A percentile compares a stretch with the other conserved stretches of the same genome.
phyloP scores from a whole-genome alignment of 1,140 invertebrate genomes.

The Drosophila sechellia region DNA sequence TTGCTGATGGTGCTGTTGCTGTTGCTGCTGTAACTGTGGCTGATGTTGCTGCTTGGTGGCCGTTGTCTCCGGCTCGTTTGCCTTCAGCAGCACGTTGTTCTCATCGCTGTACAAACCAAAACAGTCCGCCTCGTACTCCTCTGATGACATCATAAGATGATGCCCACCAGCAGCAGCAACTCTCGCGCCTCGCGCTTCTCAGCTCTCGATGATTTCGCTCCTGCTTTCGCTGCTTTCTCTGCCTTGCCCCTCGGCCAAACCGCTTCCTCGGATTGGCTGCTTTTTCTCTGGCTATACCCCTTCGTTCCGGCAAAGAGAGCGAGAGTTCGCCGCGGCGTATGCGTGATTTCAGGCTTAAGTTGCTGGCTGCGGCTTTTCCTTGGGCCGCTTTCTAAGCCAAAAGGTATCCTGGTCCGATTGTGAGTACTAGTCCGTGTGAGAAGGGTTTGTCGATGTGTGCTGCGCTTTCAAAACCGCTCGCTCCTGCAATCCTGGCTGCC shows the following conservation, averaged over 20 bases:
- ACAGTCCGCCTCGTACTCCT: slow-evolving; percentile 94
- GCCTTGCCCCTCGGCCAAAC: neutral
- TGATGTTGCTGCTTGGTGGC: slow-evolving; percentile 20
- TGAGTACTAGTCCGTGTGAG: slow-evolving; percentile 14
- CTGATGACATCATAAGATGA: slow-evolving; percentile 96
- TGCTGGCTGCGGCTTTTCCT: slow-evolving; percentile 37
- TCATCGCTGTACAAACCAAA: slow-evolving; percentile 92
- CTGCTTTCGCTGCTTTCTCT: neutral
- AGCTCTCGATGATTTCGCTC: slow-evolving; percentile 14
- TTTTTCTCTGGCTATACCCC: slow-evolving; percentile 12
- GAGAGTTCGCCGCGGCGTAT: slow-evolving; percentile 61
- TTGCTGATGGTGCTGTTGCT: slow-evolving; percentile 29
- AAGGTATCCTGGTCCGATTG: slow-evolving; percentile 8
- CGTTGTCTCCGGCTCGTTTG: slow-evolving; percentile 51
- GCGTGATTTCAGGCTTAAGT: slow-evolving; percentile 67
- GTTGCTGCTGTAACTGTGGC: slow-evolving; percentile 30
- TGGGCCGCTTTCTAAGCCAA: slow-evolving; percentile 18
- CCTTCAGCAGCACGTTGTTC: slow-evolving; percentile 95
- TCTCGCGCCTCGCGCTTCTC: slow-evolving; percentile 18
- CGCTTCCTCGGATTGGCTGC: slow-evolving; percentile 36
- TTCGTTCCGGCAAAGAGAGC: slow-evolving; percentile 18
- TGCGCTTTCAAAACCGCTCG: slow-evolving; percentile 52
- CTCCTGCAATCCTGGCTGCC: slow-evolving; percentile 42
- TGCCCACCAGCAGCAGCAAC: slow-evolving; percentile 79
- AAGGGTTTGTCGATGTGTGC: slow-evolving; percentile 40